phyloP scores from a whole-genome alignment of 2,113 vertebrate genomes.

The Sterna hirundo region DNA sequence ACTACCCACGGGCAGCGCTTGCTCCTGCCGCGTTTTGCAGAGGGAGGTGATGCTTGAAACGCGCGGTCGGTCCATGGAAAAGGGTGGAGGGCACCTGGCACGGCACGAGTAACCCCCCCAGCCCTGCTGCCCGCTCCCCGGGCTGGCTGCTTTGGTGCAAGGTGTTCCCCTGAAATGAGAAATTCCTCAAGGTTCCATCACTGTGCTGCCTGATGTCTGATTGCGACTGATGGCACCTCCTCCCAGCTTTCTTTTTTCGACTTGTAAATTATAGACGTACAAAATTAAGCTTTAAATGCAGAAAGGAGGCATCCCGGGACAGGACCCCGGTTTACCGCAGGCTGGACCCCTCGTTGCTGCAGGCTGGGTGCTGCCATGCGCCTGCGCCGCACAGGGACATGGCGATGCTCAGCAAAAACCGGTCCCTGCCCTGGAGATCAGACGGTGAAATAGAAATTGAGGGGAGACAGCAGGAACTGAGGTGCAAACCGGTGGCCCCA shows the following conservation, averaged over 20 bases:
- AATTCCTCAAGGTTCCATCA: not conserved
- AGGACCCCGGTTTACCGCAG: not conserved
- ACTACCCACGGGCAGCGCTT: not conserved
- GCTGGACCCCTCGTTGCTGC: not conserved
- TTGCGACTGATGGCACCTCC: not conserved
- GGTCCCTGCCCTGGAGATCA: not conserved
- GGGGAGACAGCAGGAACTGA: not conserved
- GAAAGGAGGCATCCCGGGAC: not conserved
- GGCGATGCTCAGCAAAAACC: not conserved
- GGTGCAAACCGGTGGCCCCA: not conserved
- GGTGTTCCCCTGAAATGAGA: not conserved
- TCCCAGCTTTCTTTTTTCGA: not conserved
- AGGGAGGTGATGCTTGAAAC: not conserved
- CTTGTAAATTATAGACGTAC: not conserved
- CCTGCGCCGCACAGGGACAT: fast-evolving
- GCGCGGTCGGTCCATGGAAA: fast-evolving
- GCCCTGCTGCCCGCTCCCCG: not conserved
- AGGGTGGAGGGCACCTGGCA: not conserved
- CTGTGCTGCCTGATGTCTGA: fast-evolving
- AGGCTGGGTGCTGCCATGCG: not conserved
- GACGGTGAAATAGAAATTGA: not conserved
- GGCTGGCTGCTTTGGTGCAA: not conserved
- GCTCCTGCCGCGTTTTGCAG: not conserved
- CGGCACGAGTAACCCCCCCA: fast-evolving
- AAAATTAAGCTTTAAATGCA: not conserved